phyloP scores from a whole-genome alignment of 2,113 vertebrate genomes.

The Puma concolor region DNA sequence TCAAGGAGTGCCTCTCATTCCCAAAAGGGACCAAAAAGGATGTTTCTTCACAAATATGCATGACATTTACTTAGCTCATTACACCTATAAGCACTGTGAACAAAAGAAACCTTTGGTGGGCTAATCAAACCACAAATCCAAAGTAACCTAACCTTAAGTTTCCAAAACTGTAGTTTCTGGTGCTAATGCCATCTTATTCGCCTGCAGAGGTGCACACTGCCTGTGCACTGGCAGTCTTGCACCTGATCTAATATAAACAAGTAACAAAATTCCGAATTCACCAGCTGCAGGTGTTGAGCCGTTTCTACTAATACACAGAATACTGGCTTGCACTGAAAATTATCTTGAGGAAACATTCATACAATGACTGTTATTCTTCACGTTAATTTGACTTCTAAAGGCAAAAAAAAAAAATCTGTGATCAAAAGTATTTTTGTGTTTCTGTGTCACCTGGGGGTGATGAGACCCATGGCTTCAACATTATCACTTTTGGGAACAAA shows the following conservation, averaged over 20 bases:
- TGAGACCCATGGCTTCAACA: constrained; percentile 42
- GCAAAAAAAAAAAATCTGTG: neutral
- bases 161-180: constrained; percentile 16
- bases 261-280: constrained; percentile 53
- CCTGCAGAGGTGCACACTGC: neutral
- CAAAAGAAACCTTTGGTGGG: neutral
- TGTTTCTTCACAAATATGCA: constrained; percentile 55
- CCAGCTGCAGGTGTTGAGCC: neutral
- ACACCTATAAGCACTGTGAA: constrained; percentile 59
- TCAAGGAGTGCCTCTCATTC: constrained; percentile 67
- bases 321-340: constrained; percentile 18
- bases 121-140: constrained; percentile 1
- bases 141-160: neutral
- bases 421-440: constrained; percentile 46
- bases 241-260: constrained; percentile 52
- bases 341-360: constrained; percentile 5
- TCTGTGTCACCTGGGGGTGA: constrained; percentile 51
- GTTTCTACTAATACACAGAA: constrained; percentile 26
- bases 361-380: neutral
- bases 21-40: constrained; percentile 51
- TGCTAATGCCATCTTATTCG: constrained; percentile 1
- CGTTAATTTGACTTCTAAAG: constrained; percentile 38
- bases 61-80: constrained; percentile 15
- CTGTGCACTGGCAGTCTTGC: neutral
- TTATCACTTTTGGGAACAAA: constrained; percentile 59